Percentiles rank a stretch among this genome's conserved stretches.
Conservation (phyloP, 2,113 vertebrate genomes). For the Oceanodroma tethys region DNA sequence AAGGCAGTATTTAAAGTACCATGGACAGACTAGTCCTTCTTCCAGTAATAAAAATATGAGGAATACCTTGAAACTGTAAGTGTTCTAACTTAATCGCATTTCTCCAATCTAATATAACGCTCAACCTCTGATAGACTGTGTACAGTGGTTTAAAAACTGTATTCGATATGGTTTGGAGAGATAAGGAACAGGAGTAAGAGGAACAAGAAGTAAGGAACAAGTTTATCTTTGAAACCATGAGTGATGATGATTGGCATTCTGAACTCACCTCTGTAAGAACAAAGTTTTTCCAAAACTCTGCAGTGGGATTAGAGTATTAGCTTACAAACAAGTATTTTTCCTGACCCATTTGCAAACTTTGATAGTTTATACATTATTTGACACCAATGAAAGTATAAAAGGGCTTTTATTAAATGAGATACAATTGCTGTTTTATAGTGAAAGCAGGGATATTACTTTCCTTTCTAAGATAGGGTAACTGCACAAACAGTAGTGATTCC, state of each 20-base stretch:
- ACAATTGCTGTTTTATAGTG: background rate
- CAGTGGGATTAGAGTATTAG: background rate
- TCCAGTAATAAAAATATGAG: background rate
- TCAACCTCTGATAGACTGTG: background rate
- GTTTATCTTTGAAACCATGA: background rate
- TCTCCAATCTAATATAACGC: background rate
- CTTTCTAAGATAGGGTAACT: background rate
- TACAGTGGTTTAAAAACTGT: background rate
- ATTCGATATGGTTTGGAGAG: background rate
- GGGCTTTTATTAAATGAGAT: background rate
- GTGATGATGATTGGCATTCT: background rate
- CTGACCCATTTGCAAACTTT: background rate
- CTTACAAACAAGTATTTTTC: background rate
- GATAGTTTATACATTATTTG: background rate
- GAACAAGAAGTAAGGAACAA: too few relatives aligned
- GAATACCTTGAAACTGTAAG: background rate
- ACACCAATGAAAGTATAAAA: background rate
- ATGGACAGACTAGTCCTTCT: background rate
- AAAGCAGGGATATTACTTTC: background rate
- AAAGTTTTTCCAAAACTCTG: background rate
- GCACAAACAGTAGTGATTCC: background rate
- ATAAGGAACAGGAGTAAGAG: background rate
- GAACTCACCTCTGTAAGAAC: background rate
- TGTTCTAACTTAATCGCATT: background rate
- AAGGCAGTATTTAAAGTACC: background rate